phyloP scores from a whole-genome alignment of 2,113 vertebrate species.

The Corydoras sp. region DNA sequence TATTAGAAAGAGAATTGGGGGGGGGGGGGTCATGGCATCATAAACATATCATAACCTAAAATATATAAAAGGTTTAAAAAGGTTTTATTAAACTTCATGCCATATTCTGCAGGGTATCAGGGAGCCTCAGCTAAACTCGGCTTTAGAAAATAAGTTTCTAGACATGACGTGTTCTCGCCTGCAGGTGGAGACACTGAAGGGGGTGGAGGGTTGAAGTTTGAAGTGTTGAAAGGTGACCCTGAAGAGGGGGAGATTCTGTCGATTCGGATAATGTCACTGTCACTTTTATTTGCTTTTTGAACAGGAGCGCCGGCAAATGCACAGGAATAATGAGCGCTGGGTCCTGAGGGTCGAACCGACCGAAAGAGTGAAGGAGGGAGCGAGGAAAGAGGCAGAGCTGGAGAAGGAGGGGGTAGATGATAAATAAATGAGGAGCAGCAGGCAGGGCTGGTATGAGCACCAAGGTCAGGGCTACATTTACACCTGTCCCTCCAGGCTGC shows the following conservation, averaged over 20 bases:
- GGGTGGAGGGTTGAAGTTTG: slow-evolving; percentile 42
- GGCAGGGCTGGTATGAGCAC: slow-evolving; percentile 43
- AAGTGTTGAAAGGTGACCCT: slow-evolving; percentile 57
- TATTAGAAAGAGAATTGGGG: no score
- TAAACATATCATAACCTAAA: no score
- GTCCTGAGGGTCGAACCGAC: slow-evolving; percentile 42
- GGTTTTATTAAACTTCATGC: no score
- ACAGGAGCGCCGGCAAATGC: slow-evolving; percentile 48
- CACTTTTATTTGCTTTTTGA: slow-evolving; percentile 66
- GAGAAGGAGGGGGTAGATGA: slow-evolving; percentile 34
- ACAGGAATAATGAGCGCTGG: slow-evolving; percentile 59
- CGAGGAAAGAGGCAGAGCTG: slow-evolving; percentile 12
- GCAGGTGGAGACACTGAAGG: slow-evolving; percentile 16
- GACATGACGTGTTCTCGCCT: slow-evolving; percentile 4
- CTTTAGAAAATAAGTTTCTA: slow-evolving; percentile 5
- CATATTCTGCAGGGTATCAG: not conserved
- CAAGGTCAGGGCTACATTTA: slow-evolving; percentile 70
- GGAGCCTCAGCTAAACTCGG: not conserved
- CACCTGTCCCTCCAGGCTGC: slow-evolving; percentile 71
- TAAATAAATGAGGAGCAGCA: slow-evolving; percentile 65
- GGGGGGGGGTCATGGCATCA: no score
- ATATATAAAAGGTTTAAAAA: no score
- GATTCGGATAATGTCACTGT: slow-evolving; percentile 59
- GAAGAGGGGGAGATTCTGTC: slow-evolving; percentile 64
- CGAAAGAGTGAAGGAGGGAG: slow-evolving; percentile 26